Evolutionary conservation across 2,888 invertebrate species (phyloP), one percentile per base, ranked within the genome.

Genomic region (Pollenia angustigena): DNA sequence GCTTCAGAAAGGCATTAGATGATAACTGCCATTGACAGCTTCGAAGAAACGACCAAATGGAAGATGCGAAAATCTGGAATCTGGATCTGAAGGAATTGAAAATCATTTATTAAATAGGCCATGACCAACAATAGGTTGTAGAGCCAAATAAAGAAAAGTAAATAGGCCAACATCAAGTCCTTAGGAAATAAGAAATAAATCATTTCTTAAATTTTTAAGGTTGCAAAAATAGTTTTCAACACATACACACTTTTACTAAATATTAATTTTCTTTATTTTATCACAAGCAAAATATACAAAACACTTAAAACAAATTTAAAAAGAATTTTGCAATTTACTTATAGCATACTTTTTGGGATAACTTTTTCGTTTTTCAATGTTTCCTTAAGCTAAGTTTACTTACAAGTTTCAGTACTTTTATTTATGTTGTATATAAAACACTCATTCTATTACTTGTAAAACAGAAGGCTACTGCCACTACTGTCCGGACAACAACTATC

Each of bases 401-500:
- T 62, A 0, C 14, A 44, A 40, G 14, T 10, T n/a, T 23, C 10
- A 42, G n/a, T 58, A 58, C 6, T 42, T 69, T n/a, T 68, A 32
- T 42, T n/a, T 72, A 4, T 42, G n/a, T 54, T 64, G n/a, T 16
- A 44, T 44, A 44, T 23, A n/a, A 52, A 64, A 69, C 23, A 52
- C 14, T 64, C 16, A 78, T 69, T 75, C 64, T 71, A 64, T 76
- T 86, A 76, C 76, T 83, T 86, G 79, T 80, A 69, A 69, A 83
- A 79, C 75, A 83, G 50, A 86, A 82, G 79, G 78, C 82, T 69
- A 79, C 75, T 82, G 79, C 75, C 68, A 69, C 46, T 62, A 56
- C 54, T 58, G 48, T n/a, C 68, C 62, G 58, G 50, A 69, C 72
- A 83, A 71, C 76, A 83, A 71, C 76, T 60, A 82, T 82, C 56